phyloP scores from a whole-genome alignment of 2,888 invertebrate genomes.

The Abscondita cerata region DNA sequence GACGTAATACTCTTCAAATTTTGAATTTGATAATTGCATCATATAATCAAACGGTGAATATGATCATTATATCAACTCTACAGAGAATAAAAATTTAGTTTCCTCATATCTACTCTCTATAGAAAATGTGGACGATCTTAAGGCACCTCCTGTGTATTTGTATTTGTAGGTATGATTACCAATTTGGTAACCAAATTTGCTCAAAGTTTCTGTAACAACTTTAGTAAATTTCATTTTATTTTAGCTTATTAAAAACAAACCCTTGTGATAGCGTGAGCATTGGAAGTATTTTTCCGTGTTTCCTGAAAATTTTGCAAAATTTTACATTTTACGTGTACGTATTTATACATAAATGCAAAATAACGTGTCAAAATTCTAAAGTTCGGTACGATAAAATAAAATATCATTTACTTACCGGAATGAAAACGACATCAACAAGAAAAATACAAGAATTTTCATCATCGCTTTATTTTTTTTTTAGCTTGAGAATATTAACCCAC shows the following conservation, averaged over 20 bases:
- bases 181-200: constrained; percentile 36
- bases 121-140: no score
- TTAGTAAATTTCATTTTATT: neutral
- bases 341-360: constrained; percentile 5
- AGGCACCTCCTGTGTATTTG: constrained; percentile 34
- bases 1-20: constrained; percentile 8
- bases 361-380: constrained; percentile 1
- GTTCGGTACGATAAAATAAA: neutral
- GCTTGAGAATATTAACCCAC: no score
- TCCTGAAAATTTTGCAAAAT: neutral
- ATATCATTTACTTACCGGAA: neutral
- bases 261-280: constrained; percentile 43
- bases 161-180: constrained; percentile 37
- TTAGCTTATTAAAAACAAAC: constrained; percentile 21
- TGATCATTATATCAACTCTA: constrained; percentile 28
- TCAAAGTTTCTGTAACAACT: constrained; percentile 32
- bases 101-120: neutral
- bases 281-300: constrained; percentile 17
- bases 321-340: neutral
- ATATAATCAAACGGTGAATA: constrained; percentile 38
- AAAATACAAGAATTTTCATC: no score
- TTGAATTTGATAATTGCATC: constrained; percentile 27
- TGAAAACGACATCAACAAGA: constrained; percentile 2
- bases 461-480: no score
- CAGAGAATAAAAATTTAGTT: constrained; percentile 27